Percentiles rank a stretch among this genome's conserved stretches.
Evolutionary conservation across 2,888 invertebrate species (phyloP).

Genomic region (Julus scandinavius): DNA sequence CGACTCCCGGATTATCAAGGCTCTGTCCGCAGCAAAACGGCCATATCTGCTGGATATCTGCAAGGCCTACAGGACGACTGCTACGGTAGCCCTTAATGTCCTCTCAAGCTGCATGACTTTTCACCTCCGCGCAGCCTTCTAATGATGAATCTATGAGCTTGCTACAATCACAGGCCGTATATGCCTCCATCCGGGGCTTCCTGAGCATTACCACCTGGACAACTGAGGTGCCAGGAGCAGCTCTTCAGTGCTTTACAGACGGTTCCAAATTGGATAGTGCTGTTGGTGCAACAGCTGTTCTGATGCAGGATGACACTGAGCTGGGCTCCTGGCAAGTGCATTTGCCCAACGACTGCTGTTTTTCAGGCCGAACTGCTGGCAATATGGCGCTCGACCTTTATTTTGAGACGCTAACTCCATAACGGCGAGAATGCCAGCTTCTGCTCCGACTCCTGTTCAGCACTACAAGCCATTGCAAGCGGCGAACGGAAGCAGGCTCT

Average conservation of each 20-base stretch:
- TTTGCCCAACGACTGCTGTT: background rate
- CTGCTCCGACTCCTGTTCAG: no score
- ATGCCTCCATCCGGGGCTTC: background rate
- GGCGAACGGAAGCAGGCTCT: no score
- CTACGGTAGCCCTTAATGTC: background rate
- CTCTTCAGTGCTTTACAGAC: background rate
- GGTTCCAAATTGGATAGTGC: background rate
- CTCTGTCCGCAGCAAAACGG: background rate
- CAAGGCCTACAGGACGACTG: background rate
- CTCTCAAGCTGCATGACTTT: background rate
- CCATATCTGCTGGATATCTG: background rate
- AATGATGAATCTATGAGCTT: background rate
- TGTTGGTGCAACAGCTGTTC: background rate
- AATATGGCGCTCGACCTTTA: background rate
- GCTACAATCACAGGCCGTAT: no score
- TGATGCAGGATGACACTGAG: background rate
- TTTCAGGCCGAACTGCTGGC: background rate
- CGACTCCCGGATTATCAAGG: background rate
- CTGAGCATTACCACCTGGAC: background rate
- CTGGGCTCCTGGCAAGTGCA: background rate
- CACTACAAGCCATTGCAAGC: no score
- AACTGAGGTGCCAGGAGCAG: no score
- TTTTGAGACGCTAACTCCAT: background rate
- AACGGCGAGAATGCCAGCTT: background rate
- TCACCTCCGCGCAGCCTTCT: background rate